A percentile compares a stretch with the other conserved stretches of the same genome.
Evolutionary conservation across 1,140 invertebrate genomes (phyloP).

Genomic region (Tetraneura akinire): DNA sequence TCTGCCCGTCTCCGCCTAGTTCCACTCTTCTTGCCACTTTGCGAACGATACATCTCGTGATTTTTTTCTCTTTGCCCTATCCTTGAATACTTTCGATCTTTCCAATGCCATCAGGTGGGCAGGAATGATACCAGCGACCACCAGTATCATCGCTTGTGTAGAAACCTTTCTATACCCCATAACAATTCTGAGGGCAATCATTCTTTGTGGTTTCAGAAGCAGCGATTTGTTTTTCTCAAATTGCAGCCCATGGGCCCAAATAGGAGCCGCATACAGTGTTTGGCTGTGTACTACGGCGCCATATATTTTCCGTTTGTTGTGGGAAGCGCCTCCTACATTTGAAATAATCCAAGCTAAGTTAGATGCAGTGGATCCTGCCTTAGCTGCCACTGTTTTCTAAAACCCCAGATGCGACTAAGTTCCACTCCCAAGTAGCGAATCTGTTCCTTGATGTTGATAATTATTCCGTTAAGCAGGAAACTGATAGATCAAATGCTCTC

Average conservation of each 20-base stretch:
- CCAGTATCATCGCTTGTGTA: not conserved
- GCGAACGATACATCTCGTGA: too few species aligned
- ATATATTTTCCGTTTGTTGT: not conserved
- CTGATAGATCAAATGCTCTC: not conserved
- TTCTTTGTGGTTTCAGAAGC: not conserved
- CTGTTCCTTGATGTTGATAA: not conserved
- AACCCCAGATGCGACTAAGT: not conserved
- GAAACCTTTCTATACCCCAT: not conserved
- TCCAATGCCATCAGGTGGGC: not conserved
- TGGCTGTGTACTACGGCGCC: not conserved
- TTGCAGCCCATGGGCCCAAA: not conserved
- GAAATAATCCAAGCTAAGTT: not conserved
- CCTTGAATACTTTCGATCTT: not conserved
- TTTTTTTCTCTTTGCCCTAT: not conserved
- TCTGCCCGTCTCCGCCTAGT: too few species aligned
- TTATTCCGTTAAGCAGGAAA: not conserved
- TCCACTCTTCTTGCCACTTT: too few species aligned
- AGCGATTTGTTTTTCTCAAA: not conserved
- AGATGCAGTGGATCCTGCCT: not conserved
- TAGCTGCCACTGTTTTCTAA: not conserved
- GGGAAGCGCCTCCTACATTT: not conserved
- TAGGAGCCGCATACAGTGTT: not conserved
- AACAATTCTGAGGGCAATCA: not conserved
- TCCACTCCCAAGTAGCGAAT: not conserved
- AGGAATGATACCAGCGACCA: not conserved